Evolutionary conservation across 2,797 vertebrate genomes (phyloP).

Genomic region (Scyliorhinus canicula): DNA sequence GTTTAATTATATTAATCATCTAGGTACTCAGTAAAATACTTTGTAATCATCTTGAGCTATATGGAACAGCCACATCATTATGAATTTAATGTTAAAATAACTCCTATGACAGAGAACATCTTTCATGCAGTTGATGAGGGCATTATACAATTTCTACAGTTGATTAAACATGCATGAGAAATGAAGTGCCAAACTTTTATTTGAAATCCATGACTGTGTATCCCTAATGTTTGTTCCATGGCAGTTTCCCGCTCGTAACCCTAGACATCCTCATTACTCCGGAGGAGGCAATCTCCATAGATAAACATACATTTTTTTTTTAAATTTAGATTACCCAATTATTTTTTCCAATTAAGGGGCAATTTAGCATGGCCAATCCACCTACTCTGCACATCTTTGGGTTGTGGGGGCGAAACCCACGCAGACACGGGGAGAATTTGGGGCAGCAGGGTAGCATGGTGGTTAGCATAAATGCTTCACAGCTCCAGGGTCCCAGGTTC

Average conservation of each 20-base stretch:
- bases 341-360: too few relatives aligned
- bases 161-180: neutral
- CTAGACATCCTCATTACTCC: neutral
- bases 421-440: too few relatives aligned
- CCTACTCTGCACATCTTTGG: too few relatives aligned
- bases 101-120: neutral
- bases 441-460: too few relatives aligned
- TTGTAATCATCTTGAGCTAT: neutral
- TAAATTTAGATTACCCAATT: too few relatives aligned
- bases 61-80: neutral
- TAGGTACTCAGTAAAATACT: neutral
- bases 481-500: too few relatives aligned
- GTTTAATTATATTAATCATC: neutral
- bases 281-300: neutral
- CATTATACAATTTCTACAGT: neutral
- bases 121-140: constrained; percentile 10
- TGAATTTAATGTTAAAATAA: constrained; percentile 26
- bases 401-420: too few relatives aligned
- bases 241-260: neutral
- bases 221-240: neutral
- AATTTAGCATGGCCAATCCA: too few relatives aligned
- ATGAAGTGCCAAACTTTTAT: constrained; percentile 16
- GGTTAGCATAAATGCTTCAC: too few relatives aligned
- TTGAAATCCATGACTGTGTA: constrained; percentile 11
- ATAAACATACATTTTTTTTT: too few relatives aligned